Evolutionary conservation across 2,797 vertebrate species (phyloP), one percentile per base, ranked within the genome.

Genomic region (Onychomys arenicola): DNA sequence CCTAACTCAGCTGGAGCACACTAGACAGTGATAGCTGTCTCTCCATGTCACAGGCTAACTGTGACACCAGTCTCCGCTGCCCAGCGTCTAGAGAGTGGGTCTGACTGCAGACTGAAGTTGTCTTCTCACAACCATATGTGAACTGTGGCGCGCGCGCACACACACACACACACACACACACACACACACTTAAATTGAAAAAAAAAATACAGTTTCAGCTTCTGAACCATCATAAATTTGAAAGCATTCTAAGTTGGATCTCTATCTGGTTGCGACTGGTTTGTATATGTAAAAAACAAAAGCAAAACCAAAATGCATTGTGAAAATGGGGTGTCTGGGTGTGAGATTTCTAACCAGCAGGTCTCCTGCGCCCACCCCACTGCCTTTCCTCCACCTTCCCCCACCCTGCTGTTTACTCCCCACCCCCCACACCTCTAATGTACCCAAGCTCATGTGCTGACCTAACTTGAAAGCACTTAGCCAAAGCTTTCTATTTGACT

Each of bases 401-500:
- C 10, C 25, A 63, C 63, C 29, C 63, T 32, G 29, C 29, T 0
- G 11, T 11, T 10, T 27, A 27, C 6, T 2, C 61, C 63, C 63
- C 11, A 32, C 12, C 29, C 52, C 12, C 6, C 49, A 8, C 49
- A 52, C 49, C 52, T 71, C 69, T 37, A 17, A 6, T 9, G 69
- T 71, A 34, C 67, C 32, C 11, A 0, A 40, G 10, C 37, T 19
- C n/a, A 29, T 43, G 8, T 88, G 16, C 85, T 40, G 73, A 77
- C 63, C 63, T 91, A 73, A 73, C 55, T 83, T 65, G 80, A 69
- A 63, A n/a, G 29, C 29, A 52, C 37, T 52, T 43, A 76, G 65
- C 21, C 37, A 9, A 94, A 43, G 10, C 83, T 6, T 76, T 76
- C 23, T 71, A 49, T 96, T 93, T 95, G 23, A 83, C 80, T 93